A percentile compares a stretch with the other conserved stretches of the same genome.
phyloP scores from a whole-genome alignment of 2,113 vertebrate species.

The Gallinago jamesoni region DNA sequence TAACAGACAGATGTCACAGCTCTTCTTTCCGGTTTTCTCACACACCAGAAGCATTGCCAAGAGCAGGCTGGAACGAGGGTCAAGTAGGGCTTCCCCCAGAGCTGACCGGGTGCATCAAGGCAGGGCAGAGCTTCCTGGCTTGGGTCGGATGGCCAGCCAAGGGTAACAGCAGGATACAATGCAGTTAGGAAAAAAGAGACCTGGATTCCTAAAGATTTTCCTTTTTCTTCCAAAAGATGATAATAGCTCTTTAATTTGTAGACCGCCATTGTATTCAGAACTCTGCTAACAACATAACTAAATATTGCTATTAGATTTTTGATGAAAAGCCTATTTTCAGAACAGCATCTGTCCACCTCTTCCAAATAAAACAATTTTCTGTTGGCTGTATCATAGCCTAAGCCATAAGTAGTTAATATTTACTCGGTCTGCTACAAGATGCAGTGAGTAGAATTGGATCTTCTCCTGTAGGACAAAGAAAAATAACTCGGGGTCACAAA shows the following conservation, averaged over 20 bases:
- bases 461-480: not conserved
- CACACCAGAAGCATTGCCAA: not conserved
- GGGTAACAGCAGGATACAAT: not conserved
- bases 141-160: fast-evolving
- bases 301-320: not conserved
- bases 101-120: not conserved
- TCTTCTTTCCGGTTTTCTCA: not conserved
- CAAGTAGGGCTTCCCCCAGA: not conserved
- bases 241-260: not conserved
- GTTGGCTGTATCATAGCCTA: not conserved
- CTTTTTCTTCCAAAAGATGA: not conserved
- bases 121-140: not conserved
- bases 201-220: not conserved
- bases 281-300: not conserved
- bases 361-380: not conserved
- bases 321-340: not conserved
- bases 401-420: not conserved
- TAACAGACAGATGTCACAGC: not conserved
- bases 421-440: not conserved
- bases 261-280: not conserved
- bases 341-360: not conserved
- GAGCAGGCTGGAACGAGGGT: not conserved
- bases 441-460: not conserved
- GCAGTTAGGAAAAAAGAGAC: not conserved
- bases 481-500: not conserved